Conservation (phyloP, 1,140 invertebrate species). For the Ptiloglossa arizonensis region DNA sequence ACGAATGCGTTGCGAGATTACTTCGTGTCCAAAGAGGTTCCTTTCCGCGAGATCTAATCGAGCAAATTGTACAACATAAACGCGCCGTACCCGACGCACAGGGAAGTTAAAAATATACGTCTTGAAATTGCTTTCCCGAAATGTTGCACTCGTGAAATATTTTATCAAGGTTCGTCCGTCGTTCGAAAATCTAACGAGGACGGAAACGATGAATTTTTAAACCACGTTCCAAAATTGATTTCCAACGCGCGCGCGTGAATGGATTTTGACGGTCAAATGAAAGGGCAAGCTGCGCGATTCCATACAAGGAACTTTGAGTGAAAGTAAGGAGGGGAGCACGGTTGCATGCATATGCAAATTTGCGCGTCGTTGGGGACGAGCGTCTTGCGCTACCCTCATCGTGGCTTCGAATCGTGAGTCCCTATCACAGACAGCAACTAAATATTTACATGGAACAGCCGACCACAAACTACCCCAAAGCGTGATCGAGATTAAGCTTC, state of each 20-base stretch:
- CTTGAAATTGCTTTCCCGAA: too few relatives aligned
- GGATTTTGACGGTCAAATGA: neutral
- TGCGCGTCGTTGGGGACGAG: conserved; percentile 35
- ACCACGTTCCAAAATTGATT: neutral
- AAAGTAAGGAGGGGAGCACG: neutral
- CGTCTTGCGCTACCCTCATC: conserved; percentile 39
- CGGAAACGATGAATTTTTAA: too few relatives aligned
- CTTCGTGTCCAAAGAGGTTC: neutral
- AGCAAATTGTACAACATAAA: neutral
- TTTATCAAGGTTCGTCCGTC: too few relatives aligned
- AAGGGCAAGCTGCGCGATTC: neutral
- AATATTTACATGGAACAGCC: conserved; percentile 55
- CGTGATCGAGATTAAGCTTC: conserved; percentile 47
- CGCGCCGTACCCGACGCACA: too few relatives aligned
- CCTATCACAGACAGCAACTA: conserved; percentile 45
- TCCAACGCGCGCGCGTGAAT: neutral
- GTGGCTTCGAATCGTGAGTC: conserved; percentile 8
- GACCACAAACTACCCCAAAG: conserved; percentile 24
- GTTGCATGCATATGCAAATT: conserved; percentile 69
- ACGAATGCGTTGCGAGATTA: neutral
- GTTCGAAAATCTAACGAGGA: too few relatives aligned
- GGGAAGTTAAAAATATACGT: too few relatives aligned
- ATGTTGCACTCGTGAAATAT: too few relatives aligned
- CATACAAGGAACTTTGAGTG: neutral
- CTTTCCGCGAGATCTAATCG: neutral